Conservation (phyloP, 2,113 vertebrate species). For the Phylloscopus whistleri region DNA sequence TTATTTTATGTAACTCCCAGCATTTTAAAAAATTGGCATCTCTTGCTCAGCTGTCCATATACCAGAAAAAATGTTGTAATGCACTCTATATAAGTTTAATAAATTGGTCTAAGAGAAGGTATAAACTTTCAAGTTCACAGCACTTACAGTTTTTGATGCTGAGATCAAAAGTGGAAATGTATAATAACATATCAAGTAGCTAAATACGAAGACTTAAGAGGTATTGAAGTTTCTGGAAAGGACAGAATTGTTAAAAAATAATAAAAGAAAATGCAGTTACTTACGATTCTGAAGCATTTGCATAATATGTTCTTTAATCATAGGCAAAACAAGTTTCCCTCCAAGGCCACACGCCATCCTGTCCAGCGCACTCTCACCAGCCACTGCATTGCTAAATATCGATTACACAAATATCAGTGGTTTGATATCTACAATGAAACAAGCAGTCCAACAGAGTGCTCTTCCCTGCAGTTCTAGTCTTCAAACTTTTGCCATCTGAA, state of each 20-base stretch:
- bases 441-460: not conserved
- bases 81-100: not conserved
- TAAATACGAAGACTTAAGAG: not conserved
- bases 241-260: not conserved
- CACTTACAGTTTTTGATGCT: not conserved
- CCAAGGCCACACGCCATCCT: constrained; percentile 96
- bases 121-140: not conserved
- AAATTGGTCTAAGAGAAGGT: not conserved
- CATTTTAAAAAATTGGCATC: not conserved
- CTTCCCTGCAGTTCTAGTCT: not conserved
- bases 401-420: constrained; percentile 1
- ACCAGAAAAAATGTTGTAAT: not conserved
- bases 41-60: not conserved
- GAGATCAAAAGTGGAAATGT: not conserved
- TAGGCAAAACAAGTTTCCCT: constrained; percentile 93
- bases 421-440: not conserved
- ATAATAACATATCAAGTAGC: not conserved
- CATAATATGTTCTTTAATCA: constrained; percentile 99
- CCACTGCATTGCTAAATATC: constrained; percentile 88
- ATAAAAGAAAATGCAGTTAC: constrained; percentile 24
- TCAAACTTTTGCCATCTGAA: not conserved
- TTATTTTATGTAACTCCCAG: not conserved
- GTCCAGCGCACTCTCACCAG: constrained; percentile 95
- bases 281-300: constrained; percentile 98
- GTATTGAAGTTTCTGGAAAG: not conserved